Percentiles rank a stretch among this genome's conserved stretches.
phyloP scores from a whole-genome alignment of 2,888 invertebrate species.

The Dasysyrphus albostriatus region DNA sequence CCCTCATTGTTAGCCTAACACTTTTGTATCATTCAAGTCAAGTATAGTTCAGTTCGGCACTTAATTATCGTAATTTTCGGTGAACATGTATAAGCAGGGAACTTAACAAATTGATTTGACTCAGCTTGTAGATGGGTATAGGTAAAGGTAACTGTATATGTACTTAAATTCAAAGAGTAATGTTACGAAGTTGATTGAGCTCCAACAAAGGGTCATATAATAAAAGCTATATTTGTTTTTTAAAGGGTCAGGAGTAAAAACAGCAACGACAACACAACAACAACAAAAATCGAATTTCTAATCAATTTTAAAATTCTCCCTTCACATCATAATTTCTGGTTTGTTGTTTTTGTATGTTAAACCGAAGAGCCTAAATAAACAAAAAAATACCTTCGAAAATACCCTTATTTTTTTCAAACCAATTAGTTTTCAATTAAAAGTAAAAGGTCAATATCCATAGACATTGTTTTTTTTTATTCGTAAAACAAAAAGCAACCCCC shows the following conservation, averaged over 20 bases:
- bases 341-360: background rate
- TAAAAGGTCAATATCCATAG: conserved; percentile 69
- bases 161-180: conserved; percentile 6
- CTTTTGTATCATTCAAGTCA: conserved; percentile 27
- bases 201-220: conserved; percentile 10
- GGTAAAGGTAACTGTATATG: too few species aligned
- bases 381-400: conserved; percentile 8
- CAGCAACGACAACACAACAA: background rate
- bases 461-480: conserved; percentile 22
- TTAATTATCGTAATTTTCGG: conserved; percentile 59
- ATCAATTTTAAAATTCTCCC: conserved; percentile 20
- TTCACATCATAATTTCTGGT: background rate
- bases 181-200: conserved; percentile 26
- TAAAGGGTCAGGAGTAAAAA: conserved; percentile 8
- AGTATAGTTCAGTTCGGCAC: conserved; percentile 24
- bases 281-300: conserved; percentile 43
- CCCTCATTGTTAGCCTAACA: background rate
- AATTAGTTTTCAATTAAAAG: conserved; percentile 73
- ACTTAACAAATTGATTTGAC: conserved; percentile 66
- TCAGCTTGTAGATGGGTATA: background rate
- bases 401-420: conserved; percentile 46
- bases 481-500: conserved; percentile 41
- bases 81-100: conserved; percentile 40
- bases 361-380: conserved; percentile 53
- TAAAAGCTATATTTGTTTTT: conserved; percentile 37